phyloP scores from a whole-genome alignment of 2,113 vertebrate species.

The Archocentrus centrarchus region DNA sequence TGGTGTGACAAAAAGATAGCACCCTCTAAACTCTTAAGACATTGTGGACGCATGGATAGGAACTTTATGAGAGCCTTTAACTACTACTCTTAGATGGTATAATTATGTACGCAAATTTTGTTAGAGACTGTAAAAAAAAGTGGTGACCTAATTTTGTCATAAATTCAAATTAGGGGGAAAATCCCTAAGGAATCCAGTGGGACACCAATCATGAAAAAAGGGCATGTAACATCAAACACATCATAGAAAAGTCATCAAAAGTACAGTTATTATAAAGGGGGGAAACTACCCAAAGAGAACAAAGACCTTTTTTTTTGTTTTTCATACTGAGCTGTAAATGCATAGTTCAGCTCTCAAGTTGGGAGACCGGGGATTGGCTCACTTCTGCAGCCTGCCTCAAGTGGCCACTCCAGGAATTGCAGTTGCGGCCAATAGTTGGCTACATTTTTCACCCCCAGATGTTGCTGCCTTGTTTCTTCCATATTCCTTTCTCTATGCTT shows the following conservation, averaged over 20 bases:
- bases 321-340: neutral
- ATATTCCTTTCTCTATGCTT: neutral
- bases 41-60: neutral
- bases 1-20: too few relatives aligned
- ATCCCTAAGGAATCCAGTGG: neutral
- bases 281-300: neutral
- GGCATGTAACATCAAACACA: neutral
- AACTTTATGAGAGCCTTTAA: neutral
- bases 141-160: neutral
- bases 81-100: neutral
- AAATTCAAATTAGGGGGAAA: neutral
- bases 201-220: neutral
- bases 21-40: neutral
- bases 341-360: neutral
- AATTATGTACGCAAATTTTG: neutral
- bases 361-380: neutral
- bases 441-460: neutral
- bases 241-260: rapidly evolving
- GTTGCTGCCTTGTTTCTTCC: neutral
- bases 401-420: constrained; percentile 5
- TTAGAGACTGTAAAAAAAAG: neutral
- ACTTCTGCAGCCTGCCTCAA: rapidly evolving
- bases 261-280: neutral
- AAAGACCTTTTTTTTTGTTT: rapidly evolving
- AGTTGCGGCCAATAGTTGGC: rapidly evolving